A percentile compares a stretch with the other conserved stretches of the same genome.
Evolutionary conservation across 2,888 invertebrate species (phyloP).

Genomic region (Brenthis daphne): DNA sequence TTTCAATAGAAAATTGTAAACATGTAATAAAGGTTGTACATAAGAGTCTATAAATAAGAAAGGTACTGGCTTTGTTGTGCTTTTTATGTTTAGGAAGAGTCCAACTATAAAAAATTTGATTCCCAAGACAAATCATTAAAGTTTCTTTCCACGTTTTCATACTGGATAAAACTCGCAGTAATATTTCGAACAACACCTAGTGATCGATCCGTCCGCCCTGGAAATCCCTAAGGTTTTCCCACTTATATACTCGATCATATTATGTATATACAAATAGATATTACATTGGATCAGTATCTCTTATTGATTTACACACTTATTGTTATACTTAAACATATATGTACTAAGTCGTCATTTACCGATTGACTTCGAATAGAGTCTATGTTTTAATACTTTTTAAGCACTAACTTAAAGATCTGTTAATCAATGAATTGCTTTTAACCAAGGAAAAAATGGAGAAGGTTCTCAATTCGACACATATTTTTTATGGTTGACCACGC

Average conservation of each 20-base stretch:
- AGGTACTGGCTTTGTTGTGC: no score
- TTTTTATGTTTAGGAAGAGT: no score
- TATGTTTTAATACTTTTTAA: no score
- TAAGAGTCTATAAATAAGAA: no score
- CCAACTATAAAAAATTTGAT: neutral
- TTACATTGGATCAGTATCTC: neutral
- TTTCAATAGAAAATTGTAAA: no score
- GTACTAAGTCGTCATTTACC: neutral
- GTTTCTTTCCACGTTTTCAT: slow-evolving; percentile 15
- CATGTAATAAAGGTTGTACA: no score
- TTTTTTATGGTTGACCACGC: no score
- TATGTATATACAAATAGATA: neutral
- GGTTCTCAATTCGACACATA: no score
- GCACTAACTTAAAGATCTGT: no score
- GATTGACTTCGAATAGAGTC: no score
- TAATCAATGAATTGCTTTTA: no score
- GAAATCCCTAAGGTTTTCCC: slow-evolving; percentile 26
- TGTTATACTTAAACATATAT: neutral
- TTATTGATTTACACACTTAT: neutral
- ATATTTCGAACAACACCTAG: slow-evolving; percentile 22
- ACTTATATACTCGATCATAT: neutral
- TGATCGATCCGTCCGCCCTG: slow-evolving; percentile 25
- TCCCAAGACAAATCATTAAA: slow-evolving; percentile 24
- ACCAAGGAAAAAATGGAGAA: no score
- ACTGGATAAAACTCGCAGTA: slow-evolving; percentile 13